phyloP scores from a whole-genome alignment of 2,888 invertebrate species.

The Aplocera efformata region DNA sequence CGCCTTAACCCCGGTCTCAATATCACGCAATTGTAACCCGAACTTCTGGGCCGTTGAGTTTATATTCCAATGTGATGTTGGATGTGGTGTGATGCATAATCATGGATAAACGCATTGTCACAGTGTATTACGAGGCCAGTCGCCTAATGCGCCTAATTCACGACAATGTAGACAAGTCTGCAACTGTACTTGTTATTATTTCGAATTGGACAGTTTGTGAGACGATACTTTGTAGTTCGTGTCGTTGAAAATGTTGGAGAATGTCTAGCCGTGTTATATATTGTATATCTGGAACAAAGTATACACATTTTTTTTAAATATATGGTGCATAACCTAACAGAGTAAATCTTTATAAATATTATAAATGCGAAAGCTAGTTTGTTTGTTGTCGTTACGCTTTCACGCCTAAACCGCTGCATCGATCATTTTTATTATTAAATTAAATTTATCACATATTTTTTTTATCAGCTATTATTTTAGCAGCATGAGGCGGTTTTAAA shows the following conservation, averaged over 20 bases:
- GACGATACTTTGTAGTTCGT: constrained; percentile 13
- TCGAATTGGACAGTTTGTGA: constrained; percentile 43
- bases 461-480: too few relatives aligned
- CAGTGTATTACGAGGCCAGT: constrained; percentile 68
- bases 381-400: too few relatives aligned
- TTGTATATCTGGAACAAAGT: too few relatives aligned
- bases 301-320: too few relatives aligned
- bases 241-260: not conserved
- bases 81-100: constrained; percentile 50
- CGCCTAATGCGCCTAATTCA: constrained; percentile 75
- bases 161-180: constrained; percentile 68
- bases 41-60: constrained; percentile 22
- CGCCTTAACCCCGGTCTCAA: constrained; percentile 32
- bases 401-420: too few relatives aligned
- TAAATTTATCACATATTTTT: too few relatives aligned
- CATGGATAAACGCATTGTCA: constrained; percentile 71
- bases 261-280: too few relatives aligned
- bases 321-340: too few relatives aligned
- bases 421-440: too few relatives aligned
- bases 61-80: constrained; percentile 18
- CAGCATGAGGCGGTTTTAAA: too few relatives aligned
- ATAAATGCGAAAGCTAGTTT: too few relatives aligned
- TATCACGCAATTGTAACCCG: constrained; percentile 30
- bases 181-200: constrained; percentile 51
- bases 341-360: too few relatives aligned